These are phyloP conservation scores for Microctenopoma steveboyesi DNA, from an alignment of 2,797 vertebrate genomes.

Conservation along the genomic window DNA sequence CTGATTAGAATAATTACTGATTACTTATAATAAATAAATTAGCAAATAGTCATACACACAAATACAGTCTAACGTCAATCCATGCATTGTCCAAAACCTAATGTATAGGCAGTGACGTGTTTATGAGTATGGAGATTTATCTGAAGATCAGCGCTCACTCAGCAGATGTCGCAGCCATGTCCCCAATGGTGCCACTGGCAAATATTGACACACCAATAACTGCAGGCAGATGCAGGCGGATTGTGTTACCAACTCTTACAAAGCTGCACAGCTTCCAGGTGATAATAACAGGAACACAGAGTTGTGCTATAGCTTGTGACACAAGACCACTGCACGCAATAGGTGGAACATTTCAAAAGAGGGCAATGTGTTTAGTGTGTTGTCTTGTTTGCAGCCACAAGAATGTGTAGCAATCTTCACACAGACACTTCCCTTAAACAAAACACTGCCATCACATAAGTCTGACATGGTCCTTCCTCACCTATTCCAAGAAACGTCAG, in stretches of 20 bases:
- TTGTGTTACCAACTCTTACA: constrained; percentile 53
- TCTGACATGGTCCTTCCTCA: neutral
- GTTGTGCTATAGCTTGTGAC: constrained; percentile 31
- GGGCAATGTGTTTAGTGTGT: neutral
- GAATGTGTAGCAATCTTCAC: constrained; percentile 23
- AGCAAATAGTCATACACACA: too few relatives aligned
- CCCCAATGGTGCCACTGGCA: constrained; percentile 54
- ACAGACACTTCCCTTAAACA: constrained; percentile 5
- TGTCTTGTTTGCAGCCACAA: constrained; percentile 15
- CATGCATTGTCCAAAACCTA: too few relatives aligned
- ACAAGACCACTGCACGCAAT: constrained; percentile 40
- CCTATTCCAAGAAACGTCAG: neutral
- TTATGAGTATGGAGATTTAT: constrained; percentile 14
- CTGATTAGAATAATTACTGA: too few relatives aligned
- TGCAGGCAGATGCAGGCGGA: constrained; percentile 62
- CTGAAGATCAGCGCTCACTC: constrained; percentile 12
- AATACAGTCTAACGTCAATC: too few relatives aligned
- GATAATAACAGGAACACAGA: constrained; percentile 38
- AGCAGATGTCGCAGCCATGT: constrained; percentile 55
- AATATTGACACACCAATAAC: constrained; percentile 72
- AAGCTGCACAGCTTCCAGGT: constrained; percentile 35
- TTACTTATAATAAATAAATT: too few relatives aligned
- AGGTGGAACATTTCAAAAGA: constrained; percentile 46
- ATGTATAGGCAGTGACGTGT: neutral
- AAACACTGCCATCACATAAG: neutral